Percentiles rank a stretch among this genome's conserved stretches.
phyloP scores from a whole-genome alignment of 2,888 invertebrate species.

The Drosophila barbarae region DNA sequence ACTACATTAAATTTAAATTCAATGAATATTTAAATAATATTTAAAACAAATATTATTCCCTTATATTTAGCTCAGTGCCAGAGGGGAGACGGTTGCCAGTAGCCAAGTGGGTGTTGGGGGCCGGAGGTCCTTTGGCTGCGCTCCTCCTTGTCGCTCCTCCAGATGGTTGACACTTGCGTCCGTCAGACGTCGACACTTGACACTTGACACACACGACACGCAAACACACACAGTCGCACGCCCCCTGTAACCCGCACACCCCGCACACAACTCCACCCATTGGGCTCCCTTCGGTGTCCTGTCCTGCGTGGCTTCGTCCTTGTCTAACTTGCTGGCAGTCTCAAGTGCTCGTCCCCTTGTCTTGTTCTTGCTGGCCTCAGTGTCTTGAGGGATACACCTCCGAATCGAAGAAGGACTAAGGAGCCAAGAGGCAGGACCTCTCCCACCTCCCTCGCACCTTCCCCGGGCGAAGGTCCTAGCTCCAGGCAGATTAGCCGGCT shows the following conservation, averaged over 20 bases:
- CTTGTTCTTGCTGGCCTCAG: conserved; percentile 9
- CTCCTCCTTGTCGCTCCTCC: conserved; percentile 47
- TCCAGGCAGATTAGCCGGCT: conserved; percentile 26
- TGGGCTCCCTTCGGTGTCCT: not conserved
- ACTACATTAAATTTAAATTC: no score
- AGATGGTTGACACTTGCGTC: conserved; percentile 66
- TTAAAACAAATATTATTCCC: no score
- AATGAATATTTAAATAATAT: no score
- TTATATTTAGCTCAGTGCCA: no score
- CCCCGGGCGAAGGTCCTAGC: not conserved
- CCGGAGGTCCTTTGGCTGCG: conserved; percentile 6
- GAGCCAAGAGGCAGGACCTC: conserved; percentile 6
- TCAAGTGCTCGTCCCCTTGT: conserved; percentile 38
- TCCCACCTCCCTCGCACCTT: not conserved
- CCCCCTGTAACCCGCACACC: not conserved
- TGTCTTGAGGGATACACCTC: conserved; percentile 26
- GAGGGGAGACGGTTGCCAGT: conserved; percentile 9
- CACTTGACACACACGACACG: conserved; percentile 41
- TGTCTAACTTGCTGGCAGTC: conserved; percentile 33
- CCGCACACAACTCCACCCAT: not conserved
- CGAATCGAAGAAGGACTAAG: conserved; percentile 8
- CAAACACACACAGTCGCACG: conserved; percentile 11
- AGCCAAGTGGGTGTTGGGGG: conserved; percentile 36
- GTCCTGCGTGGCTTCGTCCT: conserved; percentile 9
- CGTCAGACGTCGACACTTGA: conserved; percentile 67